phyloP scores from a whole-genome alignment of 2,113 vertebrate genomes.

The Myanophis thanlyinensis region DNA sequence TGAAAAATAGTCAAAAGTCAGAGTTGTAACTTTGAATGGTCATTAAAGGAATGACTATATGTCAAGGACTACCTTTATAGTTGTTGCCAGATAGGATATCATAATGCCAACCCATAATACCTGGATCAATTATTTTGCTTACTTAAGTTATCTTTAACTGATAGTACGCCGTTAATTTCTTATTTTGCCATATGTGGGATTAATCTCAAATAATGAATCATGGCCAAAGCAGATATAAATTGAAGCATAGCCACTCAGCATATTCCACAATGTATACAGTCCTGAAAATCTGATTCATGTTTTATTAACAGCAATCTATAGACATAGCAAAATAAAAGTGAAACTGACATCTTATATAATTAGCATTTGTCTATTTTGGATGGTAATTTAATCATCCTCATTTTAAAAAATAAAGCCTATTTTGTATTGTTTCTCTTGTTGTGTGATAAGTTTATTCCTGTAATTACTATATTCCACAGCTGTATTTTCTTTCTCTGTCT shows the following conservation, averaged over 20 bases:
- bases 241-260: background rate
- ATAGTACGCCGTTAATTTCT: background rate
- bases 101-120: background rate
- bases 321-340: background rate
- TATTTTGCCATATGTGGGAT: background rate
- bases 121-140: constrained; percentile 14
- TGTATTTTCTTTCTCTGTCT: background rate
- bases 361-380: constrained; percentile 5
- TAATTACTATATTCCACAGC: constrained; percentile 10
- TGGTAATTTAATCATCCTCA: background rate
- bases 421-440: constrained; percentile 14
- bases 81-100: background rate
- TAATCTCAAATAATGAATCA: background rate
- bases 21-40: background rate
- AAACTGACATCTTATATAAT: background rate
- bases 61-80: background rate
- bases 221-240: background rate
- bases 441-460: background rate
- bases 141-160: constrained; percentile 1
- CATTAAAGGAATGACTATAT: background rate
- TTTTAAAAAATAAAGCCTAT: background rate
- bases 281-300: background rate
- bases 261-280: background rate
- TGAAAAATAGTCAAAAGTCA: background rate
- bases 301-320: background rate